Evolutionary conservation across 2,888 invertebrate genomes (phyloP), one percentile per base, ranked within the genome.

Genomic region (Deilephila porcellus): DNA sequence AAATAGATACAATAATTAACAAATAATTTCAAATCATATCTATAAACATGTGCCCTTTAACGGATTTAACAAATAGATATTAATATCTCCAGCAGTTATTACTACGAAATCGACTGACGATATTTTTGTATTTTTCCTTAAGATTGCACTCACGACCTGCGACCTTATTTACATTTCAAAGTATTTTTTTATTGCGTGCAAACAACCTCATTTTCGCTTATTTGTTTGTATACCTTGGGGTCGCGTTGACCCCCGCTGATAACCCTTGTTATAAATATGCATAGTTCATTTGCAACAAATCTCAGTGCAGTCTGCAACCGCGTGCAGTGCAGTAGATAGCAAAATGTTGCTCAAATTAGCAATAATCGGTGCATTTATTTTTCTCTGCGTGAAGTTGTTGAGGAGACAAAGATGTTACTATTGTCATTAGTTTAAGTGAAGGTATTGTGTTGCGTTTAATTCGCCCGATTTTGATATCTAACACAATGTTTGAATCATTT

Each of bases 331-430:
- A 82, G 83, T 84, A 64, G 59, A 53, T 64, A 25, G 60, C 84
- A 86, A 78, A 25, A 92, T 94, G 94, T 84, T 94, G 79, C 82
- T 94, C 1, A 94, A 94, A 81, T 79, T 94, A 17, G 90, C 90
- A 5, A 75, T 94, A n/a, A 80, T 94, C 63, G 92, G 93, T 80
- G 87, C 83, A 72, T 75, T 94, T 0, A 83, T 92, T 81, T 91
- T 93, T 76, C 82, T 93, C 76, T 92, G 91, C 85, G 85, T 91
- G 14, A 94, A 93, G 82, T 77, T 93, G 76, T 78, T 94, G 34
- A 90, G 88, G 29, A 83, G 82, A 32, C 80, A 83, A 59, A 85
- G 81, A 78, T 89, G 88, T 74, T 86, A 81, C 76, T 83, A 88
- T 79, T 89, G 85, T 79, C 81, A 89, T 81, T 88, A 86, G 63